Conservation (phyloP, 2,888 invertebrate genomes). For the Atrina japonica region DNA sequence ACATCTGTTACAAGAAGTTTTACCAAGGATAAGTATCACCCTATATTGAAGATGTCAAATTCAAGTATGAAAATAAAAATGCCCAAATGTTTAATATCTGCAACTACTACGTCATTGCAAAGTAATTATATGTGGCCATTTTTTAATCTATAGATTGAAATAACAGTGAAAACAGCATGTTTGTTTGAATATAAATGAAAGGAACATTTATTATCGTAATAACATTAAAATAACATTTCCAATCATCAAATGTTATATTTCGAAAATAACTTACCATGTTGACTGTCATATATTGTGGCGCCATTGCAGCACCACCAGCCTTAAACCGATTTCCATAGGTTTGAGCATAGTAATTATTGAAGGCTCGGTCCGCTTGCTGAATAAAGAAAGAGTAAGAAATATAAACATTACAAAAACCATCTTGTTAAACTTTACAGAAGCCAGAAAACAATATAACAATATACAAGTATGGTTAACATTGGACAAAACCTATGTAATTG, state of each 20-base stretch:
- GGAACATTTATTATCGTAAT: neutral
- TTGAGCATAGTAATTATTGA: conserved; percentile 59
- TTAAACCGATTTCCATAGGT: conserved; percentile 55
- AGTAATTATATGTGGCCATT: no score
- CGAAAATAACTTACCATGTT: conserved; percentile 61
- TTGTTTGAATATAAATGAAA: no score
- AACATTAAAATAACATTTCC: no score
- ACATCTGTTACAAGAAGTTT: no score
- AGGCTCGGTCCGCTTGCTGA: conserved; percentile 68
- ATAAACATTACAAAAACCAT: neutral
- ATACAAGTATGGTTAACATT: no score
- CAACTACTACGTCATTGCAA: no score
- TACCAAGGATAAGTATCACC: neutral
- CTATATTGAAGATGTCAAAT: neutral
- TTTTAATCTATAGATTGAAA: no score
- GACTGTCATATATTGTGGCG: conserved; percentile 66
- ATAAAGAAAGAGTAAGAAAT: conserved; percentile 20
- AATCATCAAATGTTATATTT: no score
- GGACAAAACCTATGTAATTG: neutral
- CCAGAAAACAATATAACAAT: neutral
- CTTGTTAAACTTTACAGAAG: neutral
- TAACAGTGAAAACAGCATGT: no score
- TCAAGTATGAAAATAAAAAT: no score
- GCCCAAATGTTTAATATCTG: no score
- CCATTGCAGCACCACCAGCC: conserved; percentile 59